Evolutionary conservation across 2,797 vertebrate species (phyloP), one percentile per base, ranked within the genome.

Genomic region (Acrocephalus scirpaceus): DNA sequence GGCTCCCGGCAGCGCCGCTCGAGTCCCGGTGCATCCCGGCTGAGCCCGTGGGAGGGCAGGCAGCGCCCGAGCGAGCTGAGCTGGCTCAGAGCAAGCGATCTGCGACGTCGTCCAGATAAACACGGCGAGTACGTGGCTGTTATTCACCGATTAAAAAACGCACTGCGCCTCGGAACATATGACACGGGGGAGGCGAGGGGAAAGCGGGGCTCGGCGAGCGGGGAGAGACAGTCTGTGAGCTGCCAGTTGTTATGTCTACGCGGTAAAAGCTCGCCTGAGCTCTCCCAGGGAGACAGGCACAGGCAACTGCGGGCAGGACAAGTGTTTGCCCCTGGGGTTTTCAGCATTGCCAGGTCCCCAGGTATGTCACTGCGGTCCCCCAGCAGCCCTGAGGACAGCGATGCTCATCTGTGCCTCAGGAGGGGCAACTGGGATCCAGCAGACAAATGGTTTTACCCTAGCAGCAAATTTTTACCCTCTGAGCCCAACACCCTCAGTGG

Each of bases 181-280:
- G 89, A 48, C 85, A 91, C 53, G 92, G 95, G 93, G 95, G 93
- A 93, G 93, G 89, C 15, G 19, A 91, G 86, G 95, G 93, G 96
- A 94, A 40, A 62, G 81, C 77, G 79, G 92, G 88, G 80, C 86
- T 47, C 3, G 47, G 80, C 53, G 77, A 95, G 71, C 36, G 36
- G 58, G 44, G 2, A 57, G 61, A 96, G 84, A 65, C 81, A 69
- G 92, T 5, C 95, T 78, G 87, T 0, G 89, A 16, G 85, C 92
- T 64, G 81, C 9, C 19, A 48, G 74, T 69, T 94, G 95, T 92
- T 95, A 72, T 62, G 93, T 83, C 93, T 96, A 71, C 62, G 2
- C 16, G 1, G 56, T 14, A 10, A 65, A 77, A 83, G 72, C 81
- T 69, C 64, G 92, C 72, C 60, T 15, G 71, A 79, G 92, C 85